Evolutionary conservation across 2,797 vertebrate genomes (phyloP).

Genomic region (Notoglanidium macrostoma): DNA sequence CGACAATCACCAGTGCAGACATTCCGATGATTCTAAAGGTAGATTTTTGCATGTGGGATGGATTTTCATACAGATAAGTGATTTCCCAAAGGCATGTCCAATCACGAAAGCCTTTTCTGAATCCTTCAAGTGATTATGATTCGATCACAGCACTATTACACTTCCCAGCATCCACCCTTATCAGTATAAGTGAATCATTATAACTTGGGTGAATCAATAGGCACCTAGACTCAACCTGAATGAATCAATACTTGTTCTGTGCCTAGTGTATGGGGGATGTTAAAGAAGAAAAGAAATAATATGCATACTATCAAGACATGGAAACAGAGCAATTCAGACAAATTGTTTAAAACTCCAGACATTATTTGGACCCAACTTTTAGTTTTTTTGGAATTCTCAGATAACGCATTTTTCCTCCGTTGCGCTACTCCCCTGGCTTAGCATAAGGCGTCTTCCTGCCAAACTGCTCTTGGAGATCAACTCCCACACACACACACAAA

Average conservation of each 20-base stretch:
- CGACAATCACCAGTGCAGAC: neutral
- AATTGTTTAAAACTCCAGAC: conserved; percentile 24
- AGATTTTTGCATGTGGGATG: neutral
- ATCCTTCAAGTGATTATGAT: conserved; percentile 19
- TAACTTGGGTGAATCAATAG: conserved; percentile 29
- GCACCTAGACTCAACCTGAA: conserved; percentile 20
- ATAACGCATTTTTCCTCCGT: conserved; percentile 54
- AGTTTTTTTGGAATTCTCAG: conserved; percentile 36
- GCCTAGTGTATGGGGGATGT: neutral
- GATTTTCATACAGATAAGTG: neutral
- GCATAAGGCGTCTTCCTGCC: conserved; percentile 45
- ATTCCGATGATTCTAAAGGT: neutral
- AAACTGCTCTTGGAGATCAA: conserved; percentile 53
- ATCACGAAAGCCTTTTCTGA: neutral
- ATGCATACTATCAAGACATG: neutral
- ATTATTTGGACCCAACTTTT: conserved; percentile 24
- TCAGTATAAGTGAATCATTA: conserved; percentile 15
- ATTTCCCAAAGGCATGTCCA: neutral
- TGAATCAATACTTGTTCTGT: conserved; percentile 30
- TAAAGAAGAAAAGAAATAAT: conserved; percentile 1
- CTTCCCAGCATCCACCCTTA: neutral
- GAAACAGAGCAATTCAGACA: conserved; percentile 29
- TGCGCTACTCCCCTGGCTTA: conserved; percentile 47
- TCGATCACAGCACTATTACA: conserved; percentile 8
- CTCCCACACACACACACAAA: conserved; percentile 38